Conservation (phyloP, 2,888 invertebrate genomes). For the Xanthia icteritia region DNA sequence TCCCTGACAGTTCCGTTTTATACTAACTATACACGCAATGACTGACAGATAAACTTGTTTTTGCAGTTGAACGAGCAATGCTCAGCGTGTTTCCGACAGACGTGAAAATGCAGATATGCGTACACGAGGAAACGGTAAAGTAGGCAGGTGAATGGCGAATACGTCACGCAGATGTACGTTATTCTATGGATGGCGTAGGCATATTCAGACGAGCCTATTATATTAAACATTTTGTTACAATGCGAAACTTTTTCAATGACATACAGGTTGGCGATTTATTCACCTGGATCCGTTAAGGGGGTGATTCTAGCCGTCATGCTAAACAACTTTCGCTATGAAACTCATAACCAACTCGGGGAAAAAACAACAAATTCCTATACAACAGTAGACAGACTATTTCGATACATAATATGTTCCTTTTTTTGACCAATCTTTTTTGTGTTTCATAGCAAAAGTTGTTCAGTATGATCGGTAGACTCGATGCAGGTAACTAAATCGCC, state of each 20-base stretch:
- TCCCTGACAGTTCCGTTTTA: slow-evolving; percentile 4
- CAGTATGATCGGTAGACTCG: no score
- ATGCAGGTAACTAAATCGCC: no score
- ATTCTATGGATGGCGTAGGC: background rate
- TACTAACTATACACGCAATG: slow-evolving; percentile 5
- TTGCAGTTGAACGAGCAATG: slow-evolving; percentile 26
- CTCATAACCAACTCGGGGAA: background rate
- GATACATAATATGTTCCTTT: background rate
- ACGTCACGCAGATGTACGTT: slow-evolving; percentile 7
- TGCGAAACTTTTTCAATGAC: background rate
- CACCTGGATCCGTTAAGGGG: background rate
- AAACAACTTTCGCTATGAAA: background rate
- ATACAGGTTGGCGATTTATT: no score
- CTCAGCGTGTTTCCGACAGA: slow-evolving; percentile 21
- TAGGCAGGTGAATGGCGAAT: background rate
- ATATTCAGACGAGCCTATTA: background rate
- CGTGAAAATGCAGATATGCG: slow-evolving; percentile 12
- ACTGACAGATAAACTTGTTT: slow-evolving; percentile 32
- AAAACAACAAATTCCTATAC: background rate
- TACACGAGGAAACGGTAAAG: background rate
- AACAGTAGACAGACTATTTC: background rate
- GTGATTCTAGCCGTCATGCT: background rate
- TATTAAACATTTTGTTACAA: background rate
- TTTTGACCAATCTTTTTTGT: background rate
- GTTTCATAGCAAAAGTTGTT: no score